Base-by-base conservation (phyloP, 2,888 invertebrate genomes). In the Limnephilus rhombicus region DNA sequence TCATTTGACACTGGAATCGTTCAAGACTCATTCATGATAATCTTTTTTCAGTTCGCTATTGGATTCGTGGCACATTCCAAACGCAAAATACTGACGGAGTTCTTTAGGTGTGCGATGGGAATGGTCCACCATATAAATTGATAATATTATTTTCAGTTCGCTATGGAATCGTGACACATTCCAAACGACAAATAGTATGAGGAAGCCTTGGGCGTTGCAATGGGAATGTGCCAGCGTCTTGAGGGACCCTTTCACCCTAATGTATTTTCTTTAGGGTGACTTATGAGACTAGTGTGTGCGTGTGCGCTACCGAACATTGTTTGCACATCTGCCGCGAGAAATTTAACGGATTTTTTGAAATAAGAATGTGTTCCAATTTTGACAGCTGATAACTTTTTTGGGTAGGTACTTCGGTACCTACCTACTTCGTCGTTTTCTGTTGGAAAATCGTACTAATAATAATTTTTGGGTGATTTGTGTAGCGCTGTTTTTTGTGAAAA, bases 331-430 rank as follows among this genome's bases (percentile, higher is more conserved):
- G 83, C 53, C 90, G 90, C 41, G 12, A 83, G 83, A 82, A 89
- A 49, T 82, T 90, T 90, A 90, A 90, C 90, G 90, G 83, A 89
- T 89, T 80, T 89, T 89, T 80, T 9, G 68, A 89, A 89, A 31
- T 80, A 80, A 31, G 88, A 80, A 89, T 37, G 34, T 53, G 68
- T 85, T 34, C 34, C 3, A 85, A 34, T 85, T 85, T 85, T 41
- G 34, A 41, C 85, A 85, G 85, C 85, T 85, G 85, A 85, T 85
- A 85, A 24, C 5, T 41, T 9, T 68, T 68, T 53, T 68, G 9
- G 68, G 24, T 24, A 68, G 7, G 68, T 68, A 68, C 11, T 41
- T 41, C 0, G 45, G 45, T 31, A 31, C 31, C 2, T n/a, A 68
- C 24, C 15, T 68, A 68, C 24, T 68, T 24, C 68, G 2, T 68